These are phyloP conservation scores for Triplophysa siluroides DNA, from an alignment of 2,113 vertebrate genomes.

Conservation along the genomic window DNA sequence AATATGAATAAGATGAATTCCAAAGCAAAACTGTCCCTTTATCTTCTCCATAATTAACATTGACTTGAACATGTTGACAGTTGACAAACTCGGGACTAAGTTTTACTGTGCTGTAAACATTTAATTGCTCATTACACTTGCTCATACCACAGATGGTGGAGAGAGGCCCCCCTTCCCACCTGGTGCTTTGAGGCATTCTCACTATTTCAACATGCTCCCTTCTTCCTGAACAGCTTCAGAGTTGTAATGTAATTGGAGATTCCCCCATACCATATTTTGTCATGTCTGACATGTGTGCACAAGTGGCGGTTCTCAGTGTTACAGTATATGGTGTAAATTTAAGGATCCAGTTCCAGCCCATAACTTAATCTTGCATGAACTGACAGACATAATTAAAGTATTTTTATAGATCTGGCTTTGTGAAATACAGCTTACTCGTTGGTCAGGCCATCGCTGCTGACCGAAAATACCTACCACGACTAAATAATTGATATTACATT, in stretches of 20 bases:
- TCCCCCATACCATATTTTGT: constrained; percentile 30
- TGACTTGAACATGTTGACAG: constrained; percentile 17
- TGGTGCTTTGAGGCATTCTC: constrained; percentile 15
- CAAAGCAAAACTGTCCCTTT: too few relatives aligned
- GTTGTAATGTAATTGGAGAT: constrained; percentile 35
- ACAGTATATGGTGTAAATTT: background rate
- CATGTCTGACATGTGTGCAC: constrained; percentile 1
- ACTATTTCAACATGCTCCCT: constrained; percentile 35
- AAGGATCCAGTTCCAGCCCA: background rate
- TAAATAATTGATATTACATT: background rate
- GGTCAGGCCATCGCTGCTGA: background rate
- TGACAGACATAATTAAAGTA: background rate
- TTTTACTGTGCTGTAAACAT: constrained; percentile 35
- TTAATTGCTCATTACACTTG: background rate
- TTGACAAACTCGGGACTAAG: background rate
- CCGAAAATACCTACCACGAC: background rate
- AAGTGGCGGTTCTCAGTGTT: background rate
- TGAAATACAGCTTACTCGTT: background rate
- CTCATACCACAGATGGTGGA: constrained; percentile 9
- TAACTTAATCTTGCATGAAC: background rate
- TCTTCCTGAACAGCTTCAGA: constrained; percentile 10
- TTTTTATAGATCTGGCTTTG: background rate
- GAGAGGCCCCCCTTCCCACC: background rate
- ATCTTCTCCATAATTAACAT: background rate
- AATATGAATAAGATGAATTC: background rate